Percentiles rank a stretch among this genome's conserved stretches.
Evolutionary conservation across 2,113 vertebrate genomes (phyloP).

Genomic region (Opisthocomus hoazin): DNA sequence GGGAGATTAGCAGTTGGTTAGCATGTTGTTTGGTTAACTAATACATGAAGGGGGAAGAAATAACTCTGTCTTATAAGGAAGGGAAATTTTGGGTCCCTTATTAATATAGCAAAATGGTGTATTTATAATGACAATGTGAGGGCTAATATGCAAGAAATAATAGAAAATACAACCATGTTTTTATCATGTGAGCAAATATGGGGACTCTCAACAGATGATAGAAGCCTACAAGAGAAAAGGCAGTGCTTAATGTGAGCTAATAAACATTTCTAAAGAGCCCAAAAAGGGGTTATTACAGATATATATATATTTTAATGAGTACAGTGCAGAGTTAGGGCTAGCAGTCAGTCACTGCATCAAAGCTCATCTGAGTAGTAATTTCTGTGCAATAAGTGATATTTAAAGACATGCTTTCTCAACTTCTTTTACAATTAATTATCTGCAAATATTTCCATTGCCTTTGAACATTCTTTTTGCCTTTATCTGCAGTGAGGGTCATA

Average conservation of each 20-base stretch:
- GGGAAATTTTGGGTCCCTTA: background rate
- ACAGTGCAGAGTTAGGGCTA: background rate
- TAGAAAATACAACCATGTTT: background rate
- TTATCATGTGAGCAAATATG: background rate
- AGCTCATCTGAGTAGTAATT: background rate
- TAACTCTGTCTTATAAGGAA: background rate
- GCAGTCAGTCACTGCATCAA: background rate
- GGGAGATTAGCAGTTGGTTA: conserved; percentile 7
- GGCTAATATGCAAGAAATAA: background rate
- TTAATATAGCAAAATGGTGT: background rate
- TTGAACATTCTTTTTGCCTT: background rate
- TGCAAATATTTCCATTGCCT: background rate
- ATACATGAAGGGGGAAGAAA: background rate
- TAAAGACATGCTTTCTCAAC: background rate
- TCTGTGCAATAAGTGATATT: background rate
- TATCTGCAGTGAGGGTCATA: background rate
- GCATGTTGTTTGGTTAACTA: background rate
- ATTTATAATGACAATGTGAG: background rate
- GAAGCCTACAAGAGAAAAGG: background rate
- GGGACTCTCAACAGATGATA: background rate
- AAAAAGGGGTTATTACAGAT: background rate
- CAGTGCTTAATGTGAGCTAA: background rate
- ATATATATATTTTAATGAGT: background rate
- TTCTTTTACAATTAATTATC: background rate
- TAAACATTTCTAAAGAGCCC: background rate